These are phyloP conservation scores for Tetragonula clypearis DNA, from an alignment of 1,140 invertebrate genomes.

Conservation along the genomic window DNA sequence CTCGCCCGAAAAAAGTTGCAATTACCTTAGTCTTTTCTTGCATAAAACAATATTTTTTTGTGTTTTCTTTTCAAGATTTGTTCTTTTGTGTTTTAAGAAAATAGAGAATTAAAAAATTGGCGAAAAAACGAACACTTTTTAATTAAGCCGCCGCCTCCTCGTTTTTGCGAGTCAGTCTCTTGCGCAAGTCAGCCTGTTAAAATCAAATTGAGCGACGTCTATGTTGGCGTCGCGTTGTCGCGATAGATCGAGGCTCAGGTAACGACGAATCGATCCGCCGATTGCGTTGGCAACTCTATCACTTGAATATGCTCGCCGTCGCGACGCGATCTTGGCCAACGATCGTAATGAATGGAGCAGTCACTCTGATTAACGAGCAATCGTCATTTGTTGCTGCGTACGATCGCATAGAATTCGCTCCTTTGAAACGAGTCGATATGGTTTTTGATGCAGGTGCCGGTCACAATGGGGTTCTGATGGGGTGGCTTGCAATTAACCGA, in stretches of 20 bases:
- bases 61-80: too few species aligned
- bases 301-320: not conserved
- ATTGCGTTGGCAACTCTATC: not conserved
- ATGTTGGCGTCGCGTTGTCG: not conserved
- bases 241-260: not conserved
- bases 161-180: constrained; percentile 32
- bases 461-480: too few species aligned
- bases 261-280: not conserved
- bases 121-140: too few species aligned
- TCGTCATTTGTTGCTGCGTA: not conserved
- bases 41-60: too few species aligned
- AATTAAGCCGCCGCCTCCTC: not conserved
- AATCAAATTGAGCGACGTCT: not conserved
- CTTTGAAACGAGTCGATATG: not conserved
- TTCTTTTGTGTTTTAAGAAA: too few species aligned
- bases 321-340: not conserved
- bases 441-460: not conserved
- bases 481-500: not conserved
- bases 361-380: constrained; percentile 21
- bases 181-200: constrained; percentile 31
- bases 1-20: too few species aligned
- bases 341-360: not conserved
- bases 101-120: too few species aligned
- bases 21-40: too few species aligned
- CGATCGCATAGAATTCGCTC: not conserved